These are phyloP conservation scores for Morone chrysops DNA, from an alignment of 2,113 vertebrate species.

Conservation along the genomic window DNA sequence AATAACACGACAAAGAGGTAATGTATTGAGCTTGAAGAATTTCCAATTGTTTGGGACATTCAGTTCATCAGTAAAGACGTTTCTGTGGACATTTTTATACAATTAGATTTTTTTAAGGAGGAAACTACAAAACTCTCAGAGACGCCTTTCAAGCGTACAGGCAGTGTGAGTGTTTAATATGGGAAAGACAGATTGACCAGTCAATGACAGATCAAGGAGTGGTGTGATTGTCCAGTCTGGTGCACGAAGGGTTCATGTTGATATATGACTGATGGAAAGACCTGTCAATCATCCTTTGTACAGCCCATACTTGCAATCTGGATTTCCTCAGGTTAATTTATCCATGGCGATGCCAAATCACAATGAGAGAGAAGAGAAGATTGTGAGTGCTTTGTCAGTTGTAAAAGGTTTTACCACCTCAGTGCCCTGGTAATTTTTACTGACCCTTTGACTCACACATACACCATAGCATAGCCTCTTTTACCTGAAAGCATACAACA, in stretches of 20 bases:
- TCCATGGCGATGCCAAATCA: background rate
- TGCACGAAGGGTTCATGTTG: background rate
- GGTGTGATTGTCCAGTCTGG: background rate
- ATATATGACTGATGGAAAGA: slow-evolving; percentile 1
- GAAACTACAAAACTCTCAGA: background rate
- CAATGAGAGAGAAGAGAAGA: slow-evolving; percentile 2
- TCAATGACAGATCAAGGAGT: background rate
- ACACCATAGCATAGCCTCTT: background rate
- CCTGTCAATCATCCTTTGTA: slow-evolving; percentile 22
- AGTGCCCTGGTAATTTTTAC: background rate
- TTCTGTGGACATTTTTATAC: background rate
- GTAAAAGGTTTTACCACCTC: slow-evolving; percentile 22
- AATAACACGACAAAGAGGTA: background rate
- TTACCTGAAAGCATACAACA: background rate
- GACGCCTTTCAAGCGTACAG: background rate
- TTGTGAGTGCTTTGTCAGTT: background rate
- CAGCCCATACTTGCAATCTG: background rate
- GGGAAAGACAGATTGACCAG: background rate
- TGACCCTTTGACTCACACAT: background rate
- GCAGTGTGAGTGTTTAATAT: background rate
- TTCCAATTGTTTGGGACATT: too few species aligned
- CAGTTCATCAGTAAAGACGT: background rate
- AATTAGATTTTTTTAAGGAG: background rate
- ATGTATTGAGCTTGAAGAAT: background rate
- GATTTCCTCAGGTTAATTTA: slow-evolving; percentile 19